phyloP scores from a whole-genome alignment of 2,888 invertebrate species.

The Heliconius ethilla region DNA sequence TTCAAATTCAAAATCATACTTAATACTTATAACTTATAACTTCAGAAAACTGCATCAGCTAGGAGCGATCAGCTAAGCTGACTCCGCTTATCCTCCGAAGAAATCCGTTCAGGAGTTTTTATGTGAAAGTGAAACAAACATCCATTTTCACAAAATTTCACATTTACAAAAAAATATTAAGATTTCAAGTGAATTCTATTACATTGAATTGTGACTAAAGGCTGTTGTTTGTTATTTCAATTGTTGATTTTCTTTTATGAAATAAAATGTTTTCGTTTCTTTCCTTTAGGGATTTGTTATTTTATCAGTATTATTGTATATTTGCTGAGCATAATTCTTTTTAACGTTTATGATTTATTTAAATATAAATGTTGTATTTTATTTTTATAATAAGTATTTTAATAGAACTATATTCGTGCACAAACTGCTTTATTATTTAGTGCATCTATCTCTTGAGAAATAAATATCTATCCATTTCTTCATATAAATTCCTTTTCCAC shows the following conservation, averaged over 20 bases:
- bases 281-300: neutral
- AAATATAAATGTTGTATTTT: neutral
- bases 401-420: neutral
- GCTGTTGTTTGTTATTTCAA: neutral
- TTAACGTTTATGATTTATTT: neutral
- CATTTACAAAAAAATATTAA: neutral
- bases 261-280: neutral
- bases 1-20: no score
- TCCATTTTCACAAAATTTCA: no score
- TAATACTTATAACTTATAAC: no score
- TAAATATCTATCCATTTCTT: no score
- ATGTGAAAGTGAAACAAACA: no score
- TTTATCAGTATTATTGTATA: neutral
- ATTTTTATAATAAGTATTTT: neutral
- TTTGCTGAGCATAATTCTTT: neutral
- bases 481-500: no score
- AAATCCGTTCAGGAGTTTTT: no score
- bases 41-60: no score
- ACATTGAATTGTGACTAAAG: conserved; percentile 5
- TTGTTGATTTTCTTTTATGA: neutral
- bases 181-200: neutral
- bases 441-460: no score
- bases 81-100: no score
- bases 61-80: no score
- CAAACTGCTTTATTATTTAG: no score